Percentiles rank a stretch among this genome's conserved stretches.
Conservation (phyloP, 2,113 vertebrate species). For the Mormoops blainvillei region DNA sequence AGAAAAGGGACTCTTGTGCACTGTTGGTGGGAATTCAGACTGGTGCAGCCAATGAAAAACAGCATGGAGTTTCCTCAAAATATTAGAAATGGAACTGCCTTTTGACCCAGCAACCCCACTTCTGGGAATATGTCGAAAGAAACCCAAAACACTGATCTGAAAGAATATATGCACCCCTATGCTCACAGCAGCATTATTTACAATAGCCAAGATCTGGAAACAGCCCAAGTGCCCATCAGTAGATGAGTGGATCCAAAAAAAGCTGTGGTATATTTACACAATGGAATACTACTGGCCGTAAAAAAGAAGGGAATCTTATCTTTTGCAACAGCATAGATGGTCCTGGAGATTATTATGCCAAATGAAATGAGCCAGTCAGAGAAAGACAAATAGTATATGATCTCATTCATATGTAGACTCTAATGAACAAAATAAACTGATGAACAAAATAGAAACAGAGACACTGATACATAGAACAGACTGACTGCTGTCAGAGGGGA, state of each 20-base stretch:
- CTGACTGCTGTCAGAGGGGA: neutral
- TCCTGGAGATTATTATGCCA: neutral
- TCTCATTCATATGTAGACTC: neutral
- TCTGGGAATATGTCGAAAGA: neutral
- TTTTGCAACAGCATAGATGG: neutral
- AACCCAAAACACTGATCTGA: neutral
- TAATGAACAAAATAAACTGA: neutral
- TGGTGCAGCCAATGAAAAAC: neutral
- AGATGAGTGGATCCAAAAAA: neutral
- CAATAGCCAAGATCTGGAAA: neutral
- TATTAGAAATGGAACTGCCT: neutral
- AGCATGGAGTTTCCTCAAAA: neutral
- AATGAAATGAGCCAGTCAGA: neutral
- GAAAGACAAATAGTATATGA: neutral
- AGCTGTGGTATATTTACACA: neutral
- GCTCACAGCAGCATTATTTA: neutral
- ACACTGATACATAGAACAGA: neutral
- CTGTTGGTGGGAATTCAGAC: neutral
- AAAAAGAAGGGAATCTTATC: neutral
- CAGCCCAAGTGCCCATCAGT: neutral
- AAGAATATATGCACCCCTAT: neutral
- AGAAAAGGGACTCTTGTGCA: neutral
- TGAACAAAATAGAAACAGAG: neutral
- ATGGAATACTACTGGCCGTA: neutral
- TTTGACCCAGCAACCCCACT: neutral